Conservation (phyloP, 2,797 vertebrate genomes). For the Pipistrellus nathusii region DNA sequence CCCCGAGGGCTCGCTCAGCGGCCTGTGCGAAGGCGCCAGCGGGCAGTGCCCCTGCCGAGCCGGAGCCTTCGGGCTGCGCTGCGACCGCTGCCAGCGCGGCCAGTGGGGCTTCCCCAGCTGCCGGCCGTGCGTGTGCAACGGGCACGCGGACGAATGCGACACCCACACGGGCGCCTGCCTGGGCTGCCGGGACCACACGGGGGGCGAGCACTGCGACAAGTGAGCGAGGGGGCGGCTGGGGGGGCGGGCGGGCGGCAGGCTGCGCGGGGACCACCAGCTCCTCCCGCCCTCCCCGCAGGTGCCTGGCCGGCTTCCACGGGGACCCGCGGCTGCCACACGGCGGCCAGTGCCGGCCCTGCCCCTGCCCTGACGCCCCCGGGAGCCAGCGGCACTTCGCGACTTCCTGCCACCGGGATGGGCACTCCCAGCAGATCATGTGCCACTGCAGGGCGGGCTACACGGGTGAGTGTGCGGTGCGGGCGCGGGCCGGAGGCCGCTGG, state of each 20-base stretch:
- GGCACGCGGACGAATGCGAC: slow-evolving; percentile 92
- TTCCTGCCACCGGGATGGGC: slow-evolving; percentile 95
- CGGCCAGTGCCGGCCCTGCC: slow-evolving; percentile 95
- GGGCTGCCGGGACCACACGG: slow-evolving; percentile 91
- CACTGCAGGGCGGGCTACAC: slow-evolving; percentile 96
- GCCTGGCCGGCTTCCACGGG: slow-evolving; percentile 93
- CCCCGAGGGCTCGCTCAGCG: slow-evolving; percentile 91
- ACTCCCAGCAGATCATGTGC: slow-evolving; percentile 93
- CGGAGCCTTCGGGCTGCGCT: slow-evolving; percentile 92
- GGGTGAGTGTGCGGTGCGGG: slow-evolving; percentile 86
- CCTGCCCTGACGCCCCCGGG: slow-evolving; percentile 94
- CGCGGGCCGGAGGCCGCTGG: neutral
- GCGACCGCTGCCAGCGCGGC: slow-evolving; percentile 93
- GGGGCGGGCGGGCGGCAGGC: neutral
- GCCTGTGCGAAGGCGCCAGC: slow-evolving; percentile 91
- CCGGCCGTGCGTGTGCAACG: slow-evolving; percentile 93
- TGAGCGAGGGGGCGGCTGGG: slow-evolving; percentile 78
- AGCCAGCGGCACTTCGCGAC: slow-evolving; percentile 94
- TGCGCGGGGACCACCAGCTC: neutral
- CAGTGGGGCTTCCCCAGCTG: slow-evolving; percentile 97
- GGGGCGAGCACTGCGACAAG: slow-evolving; percentile 94
- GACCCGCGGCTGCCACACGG: slow-evolving; percentile 92
- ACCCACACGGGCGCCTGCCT: slow-evolving; percentile 91
- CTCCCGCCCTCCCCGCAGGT: slow-evolving; percentile 85
- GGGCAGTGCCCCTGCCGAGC: slow-evolving; percentile 95